Conservation (phyloP, 2,113 vertebrate species). For the Ardeotis arabs region DNA sequence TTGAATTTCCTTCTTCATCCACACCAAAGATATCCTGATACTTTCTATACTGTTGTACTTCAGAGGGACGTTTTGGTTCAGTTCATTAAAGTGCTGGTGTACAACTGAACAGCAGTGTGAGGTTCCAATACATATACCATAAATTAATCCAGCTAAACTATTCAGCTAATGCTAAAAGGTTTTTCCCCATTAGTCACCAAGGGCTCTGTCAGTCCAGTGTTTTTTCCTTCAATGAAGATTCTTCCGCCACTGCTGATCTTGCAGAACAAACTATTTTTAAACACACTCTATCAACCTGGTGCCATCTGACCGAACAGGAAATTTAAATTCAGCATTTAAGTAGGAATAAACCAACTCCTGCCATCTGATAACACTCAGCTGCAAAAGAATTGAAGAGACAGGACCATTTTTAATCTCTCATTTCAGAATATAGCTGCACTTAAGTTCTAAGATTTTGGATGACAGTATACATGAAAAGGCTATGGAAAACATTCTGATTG, state of each 20-base stretch:
- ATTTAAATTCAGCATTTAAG: background rate
- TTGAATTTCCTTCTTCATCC: background rate
- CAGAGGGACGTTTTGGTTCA: background rate
- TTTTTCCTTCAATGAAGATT: background rate
- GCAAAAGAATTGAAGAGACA: background rate
- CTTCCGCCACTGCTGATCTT: background rate
- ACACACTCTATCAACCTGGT: background rate
- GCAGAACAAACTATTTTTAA: constrained; percentile 13
- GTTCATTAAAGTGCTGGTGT: background rate
- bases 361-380: background rate
- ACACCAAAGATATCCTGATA: background rate
- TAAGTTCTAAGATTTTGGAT: background rate
- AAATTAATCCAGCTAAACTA: background rate
- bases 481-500: background rate
- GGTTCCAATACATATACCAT: background rate
- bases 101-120: background rate
- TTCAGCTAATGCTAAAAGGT: background rate
- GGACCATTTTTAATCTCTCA: background rate
- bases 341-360: background rate
- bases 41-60: background rate
- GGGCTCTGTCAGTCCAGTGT: background rate
- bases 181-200: background rate
- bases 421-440: background rate
- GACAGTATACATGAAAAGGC: background rate
- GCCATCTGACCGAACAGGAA: background rate